Evolutionary conservation across 2,888 invertebrate species (phyloP), one percentile per base, ranked within the genome.

Genomic region (Ochropleura plecta): DNA sequence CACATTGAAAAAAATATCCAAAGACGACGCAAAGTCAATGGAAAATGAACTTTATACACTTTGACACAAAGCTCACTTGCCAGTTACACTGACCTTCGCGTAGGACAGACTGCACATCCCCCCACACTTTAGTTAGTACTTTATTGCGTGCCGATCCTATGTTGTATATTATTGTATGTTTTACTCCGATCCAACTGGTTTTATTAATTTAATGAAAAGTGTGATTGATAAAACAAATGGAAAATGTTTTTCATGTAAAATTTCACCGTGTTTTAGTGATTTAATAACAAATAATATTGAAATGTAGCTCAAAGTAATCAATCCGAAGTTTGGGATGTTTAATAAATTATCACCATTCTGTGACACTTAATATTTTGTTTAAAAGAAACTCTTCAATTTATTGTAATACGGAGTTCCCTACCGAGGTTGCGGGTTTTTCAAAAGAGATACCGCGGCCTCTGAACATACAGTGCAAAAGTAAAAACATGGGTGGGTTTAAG

Each of bases 21-120:
- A 70, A 65, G 79, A 79, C 73, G 49, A 86, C 71, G 77, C 80
- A 79, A 70, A 53, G 76, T 79, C 78, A 73, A 75, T 80, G 83
- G 78, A 72, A 80, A 73, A 73, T 73, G 59, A 63, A 82, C 83
- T 86, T 84, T 91, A 89, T 89, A 73, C 76, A 86, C 86, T 82
- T 83, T 66, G 69, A 81, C 86, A 92, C 92, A 92, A 75, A 91
- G 83, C 85, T 88, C 87, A 94, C 93, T 92, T 78, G 81, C 85
- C 94, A 94, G 87, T 88, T 59, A 94, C 94, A 93, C 94, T 89
- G 82, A 85, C 87, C 83, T 83, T 80, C 85, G 82, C 86, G 46
- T 81, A 86, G 93, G 91, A 93, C 93, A 93, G 92, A 93, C 93
- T 93, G 55, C 87, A 94, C 94, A 94, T 79, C 90, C 89, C 89